These are phyloP conservation scores for Drosophila planitibia DNA, from an alignment of 2,888 invertebrate species.

Conservation along the genomic window DNA sequence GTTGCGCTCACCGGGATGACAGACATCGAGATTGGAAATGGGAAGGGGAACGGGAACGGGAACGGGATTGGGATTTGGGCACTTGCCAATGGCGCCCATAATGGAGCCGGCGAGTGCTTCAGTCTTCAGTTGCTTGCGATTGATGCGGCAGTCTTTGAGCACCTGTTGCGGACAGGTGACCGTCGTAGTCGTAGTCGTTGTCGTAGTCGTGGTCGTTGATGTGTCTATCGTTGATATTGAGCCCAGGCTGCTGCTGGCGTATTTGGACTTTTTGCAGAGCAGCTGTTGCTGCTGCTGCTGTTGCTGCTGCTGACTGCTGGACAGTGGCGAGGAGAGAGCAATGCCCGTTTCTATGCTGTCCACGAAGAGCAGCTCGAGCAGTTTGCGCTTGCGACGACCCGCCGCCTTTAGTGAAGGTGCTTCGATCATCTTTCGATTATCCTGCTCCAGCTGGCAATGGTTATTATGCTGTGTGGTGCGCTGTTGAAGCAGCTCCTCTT, in stretches of 20 bases:
- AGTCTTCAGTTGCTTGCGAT: conserved; percentile 81
- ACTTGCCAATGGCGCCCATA: conserved; percentile 83
- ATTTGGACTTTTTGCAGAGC: conserved; percentile 68
- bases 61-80: conserved; percentile 58
- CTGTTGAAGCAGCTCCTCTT: conserved; percentile 79
- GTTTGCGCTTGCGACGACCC: conserved; percentile 55
- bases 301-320: background rate
- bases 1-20: conserved; percentile 66
- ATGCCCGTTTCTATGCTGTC: conserved; percentile 76
- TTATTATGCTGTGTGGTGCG: conserved; percentile 36
- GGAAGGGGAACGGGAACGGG: background rate
- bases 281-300: background rate
- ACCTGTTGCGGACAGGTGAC: conserved; percentile 68
- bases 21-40: conserved; percentile 55
- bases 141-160: conserved; percentile 76
- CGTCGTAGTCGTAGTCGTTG: background rate
- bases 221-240: conserved; percentile 11
- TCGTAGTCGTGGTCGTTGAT: background rate
- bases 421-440: conserved; percentile 18
- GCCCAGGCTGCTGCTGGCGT: conserved; percentile 46
- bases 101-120: conserved; percentile 82
- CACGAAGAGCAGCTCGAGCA: conserved; percentile 75
- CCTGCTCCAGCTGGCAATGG: conserved; percentile 20
- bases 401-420: background rate
- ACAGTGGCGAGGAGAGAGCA: conserved; percentile 47